Conservation (phyloP, 2,113 vertebrate genomes). For the Ptyas mucosa region DNA sequence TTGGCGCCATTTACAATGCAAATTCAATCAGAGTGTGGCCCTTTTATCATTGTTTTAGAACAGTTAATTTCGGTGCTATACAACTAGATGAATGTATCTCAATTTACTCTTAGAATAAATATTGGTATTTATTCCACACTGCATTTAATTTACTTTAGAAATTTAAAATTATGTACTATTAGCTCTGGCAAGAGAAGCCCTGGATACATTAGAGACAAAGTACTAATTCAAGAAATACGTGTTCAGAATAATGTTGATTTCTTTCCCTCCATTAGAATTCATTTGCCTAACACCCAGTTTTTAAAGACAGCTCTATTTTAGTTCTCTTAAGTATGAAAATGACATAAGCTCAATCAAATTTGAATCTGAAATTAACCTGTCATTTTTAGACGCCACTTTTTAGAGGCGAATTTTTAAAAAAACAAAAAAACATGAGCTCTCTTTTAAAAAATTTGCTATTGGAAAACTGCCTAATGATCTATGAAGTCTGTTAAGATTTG, state of each 20-base stretch:
- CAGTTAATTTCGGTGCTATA: constrained; percentile 8
- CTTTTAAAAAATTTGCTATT: constrained; percentile 42
- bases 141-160: not conserved
- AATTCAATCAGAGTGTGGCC: not conserved
- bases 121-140: constrained; percentile 30
- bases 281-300: constrained; percentile 72
- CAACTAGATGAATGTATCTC: constrained; percentile 46
- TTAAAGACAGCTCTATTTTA: constrained; percentile 78
- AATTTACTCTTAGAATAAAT: constrained; percentile 55
- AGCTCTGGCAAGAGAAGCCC: constrained; percentile 51
- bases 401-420: constrained; percentile 30
- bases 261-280: constrained; percentile 65
- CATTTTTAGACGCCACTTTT: constrained; percentile 66
- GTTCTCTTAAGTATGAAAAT: constrained; percentile 74
- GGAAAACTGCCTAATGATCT: constrained; percentile 39
- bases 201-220: constrained; percentile 44
- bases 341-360: constrained; percentile 73
- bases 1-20: not conserved
- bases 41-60: not conserved
- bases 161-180: constrained; percentile 15
- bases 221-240: constrained; percentile 59
- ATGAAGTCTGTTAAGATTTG: not conserved
- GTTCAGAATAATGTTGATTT: constrained; percentile 52
- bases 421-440: constrained; percentile 23
- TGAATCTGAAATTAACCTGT: constrained; percentile 76